Percentiles rank a stretch among this genome's conserved stretches.
These are phyloP conservation scores for Drosophila nigrodunni DNA, from an alignment of 1,140 invertebrate genomes.

Conservation along the genomic window DNA sequence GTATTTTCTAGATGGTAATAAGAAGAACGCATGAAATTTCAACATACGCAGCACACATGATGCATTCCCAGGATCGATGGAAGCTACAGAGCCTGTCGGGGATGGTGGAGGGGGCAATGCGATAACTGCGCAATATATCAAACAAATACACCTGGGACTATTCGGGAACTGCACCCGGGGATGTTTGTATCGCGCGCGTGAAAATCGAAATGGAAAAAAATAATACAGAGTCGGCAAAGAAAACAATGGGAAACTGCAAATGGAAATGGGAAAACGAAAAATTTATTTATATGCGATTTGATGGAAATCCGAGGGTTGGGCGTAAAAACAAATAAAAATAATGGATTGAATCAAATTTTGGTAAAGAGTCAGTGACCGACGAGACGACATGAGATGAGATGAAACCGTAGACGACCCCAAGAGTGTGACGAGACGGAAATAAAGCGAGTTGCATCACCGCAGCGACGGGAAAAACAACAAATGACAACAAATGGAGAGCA, in stretches of 20 bases:
- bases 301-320: constrained; percentile 44
- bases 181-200: constrained; percentile 58
- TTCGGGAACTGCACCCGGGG: constrained; percentile 44
- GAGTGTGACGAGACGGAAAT: constrained; percentile 2
- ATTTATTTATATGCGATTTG: constrained; percentile 78
- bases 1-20: constrained; percentile 54
- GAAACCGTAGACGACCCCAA: constrained; percentile 19
- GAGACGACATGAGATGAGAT: not conserved
- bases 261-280: constrained; percentile 61
- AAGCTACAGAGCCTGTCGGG: not conserved
- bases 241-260: constrained; percentile 62
- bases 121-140: constrained; percentile 81
- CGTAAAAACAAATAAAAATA: constrained; percentile 62
- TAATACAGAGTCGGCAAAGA: constrained; percentile 15
- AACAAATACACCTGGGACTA: constrained; percentile 78
- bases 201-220: constrained; percentile 51
- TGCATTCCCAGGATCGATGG: constrained; percentile 63
- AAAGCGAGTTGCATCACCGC: constrained; percentile 42
- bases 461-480: constrained; percentile 62
- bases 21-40: constrained; percentile 57
- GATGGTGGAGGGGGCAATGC: constrained; percentile 19
- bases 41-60: constrained; percentile 74
- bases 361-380: constrained; percentile 35
- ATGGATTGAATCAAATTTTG: constrained; percentile 76
- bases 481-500: constrained; percentile 69